Percentiles rank a stretch among this genome's conserved stretches.
Evolutionary conservation across 2,888 invertebrate genomes (phyloP).

Genomic region (Odontothrips loti): DNA sequence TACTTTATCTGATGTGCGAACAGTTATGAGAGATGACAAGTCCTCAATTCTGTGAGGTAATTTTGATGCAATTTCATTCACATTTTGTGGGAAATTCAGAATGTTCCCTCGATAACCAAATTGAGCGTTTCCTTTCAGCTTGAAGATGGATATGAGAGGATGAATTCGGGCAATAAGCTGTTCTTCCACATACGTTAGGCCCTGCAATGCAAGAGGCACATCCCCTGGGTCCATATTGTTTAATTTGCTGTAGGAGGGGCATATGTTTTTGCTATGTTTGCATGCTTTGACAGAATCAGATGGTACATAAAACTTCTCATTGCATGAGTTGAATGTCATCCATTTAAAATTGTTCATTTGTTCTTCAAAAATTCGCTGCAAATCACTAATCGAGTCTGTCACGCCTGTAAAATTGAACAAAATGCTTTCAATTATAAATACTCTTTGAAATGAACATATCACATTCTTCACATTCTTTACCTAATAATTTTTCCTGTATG

Average conservation of each 20-base stretch:
- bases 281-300: background rate
- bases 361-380: background rate
- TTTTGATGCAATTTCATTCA: slow-evolving; percentile 30
- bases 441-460: background rate
- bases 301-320: background rate
- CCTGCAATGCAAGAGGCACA: slow-evolving; percentile 20
- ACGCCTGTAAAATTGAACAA: background rate
- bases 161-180: slow-evolving; percentile 33
- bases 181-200: slow-evolving; percentile 28
- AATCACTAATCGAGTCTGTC: background rate
- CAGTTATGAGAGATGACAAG: slow-evolving; percentile 13
- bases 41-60: slow-evolving; percentile 23
- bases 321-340: background rate
- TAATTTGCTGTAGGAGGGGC: background rate
- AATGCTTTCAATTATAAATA: background rate
- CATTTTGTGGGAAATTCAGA: slow-evolving; percentile 32
- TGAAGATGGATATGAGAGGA: slow-evolving; percentile 32
- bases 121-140: slow-evolving; percentile 31
- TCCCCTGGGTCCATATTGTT: slow-evolving; percentile 26
- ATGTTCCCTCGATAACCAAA: slow-evolving; percentile 31
- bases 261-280: background rate
- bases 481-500: background rate
- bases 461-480: background rate
- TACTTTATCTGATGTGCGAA: background rate
- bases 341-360: background rate